Evolutionary conservation across 1,140 invertebrate genomes (phyloP), one percentile per base, ranked within the genome.

Genomic region (Cylas formicarius): DNA sequence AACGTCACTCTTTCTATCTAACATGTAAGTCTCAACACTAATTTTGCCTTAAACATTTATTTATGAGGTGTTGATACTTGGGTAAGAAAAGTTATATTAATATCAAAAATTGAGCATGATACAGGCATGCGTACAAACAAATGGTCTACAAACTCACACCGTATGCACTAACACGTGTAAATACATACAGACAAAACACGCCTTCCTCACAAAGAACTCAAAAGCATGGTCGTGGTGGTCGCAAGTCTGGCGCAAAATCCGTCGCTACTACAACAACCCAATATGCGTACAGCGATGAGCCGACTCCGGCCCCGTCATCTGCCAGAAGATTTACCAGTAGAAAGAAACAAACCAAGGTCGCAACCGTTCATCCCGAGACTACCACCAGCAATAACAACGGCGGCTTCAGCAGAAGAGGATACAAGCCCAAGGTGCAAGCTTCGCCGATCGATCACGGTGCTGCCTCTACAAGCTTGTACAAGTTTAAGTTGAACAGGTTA

Each of bases 401-500:
- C 29, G 68, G 70, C 37, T 72, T 57, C 41, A 60, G 70, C 11
- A 71, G 72, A 44, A 67, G 76, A 29, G 71, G 74, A 4, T 81
- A 73, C 57, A 76, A 78, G 43, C 74, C 75, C 2, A 76, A 75
- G 56, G 60, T 77, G 11, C 73, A 74, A 54, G 58, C 73, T 24
- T 69, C 73, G 10, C 58, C 69, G 22, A 72, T 77, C 1, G 77
- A 79, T 59, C 47, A 48, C 21, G 28, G 60, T 34, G 53, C 63
- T 28, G 56, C 66, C 23, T 73, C 75, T 2, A 75, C 76, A 17
- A 78, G 72, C 52, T 65, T 79, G 19, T 80, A 78, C 60, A 85
- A 86, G 65, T 80, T 84, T 50, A 89, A 86, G 60, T 65, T 86
- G 10, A 80, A 84, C 38, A 70, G 86, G 84, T 34, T 10, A 29